Evolutionary conservation across 2,797 vertebrate species (phyloP), one percentile per base, ranked within the genome.

Genomic region (Gobio occitaniae): DNA sequence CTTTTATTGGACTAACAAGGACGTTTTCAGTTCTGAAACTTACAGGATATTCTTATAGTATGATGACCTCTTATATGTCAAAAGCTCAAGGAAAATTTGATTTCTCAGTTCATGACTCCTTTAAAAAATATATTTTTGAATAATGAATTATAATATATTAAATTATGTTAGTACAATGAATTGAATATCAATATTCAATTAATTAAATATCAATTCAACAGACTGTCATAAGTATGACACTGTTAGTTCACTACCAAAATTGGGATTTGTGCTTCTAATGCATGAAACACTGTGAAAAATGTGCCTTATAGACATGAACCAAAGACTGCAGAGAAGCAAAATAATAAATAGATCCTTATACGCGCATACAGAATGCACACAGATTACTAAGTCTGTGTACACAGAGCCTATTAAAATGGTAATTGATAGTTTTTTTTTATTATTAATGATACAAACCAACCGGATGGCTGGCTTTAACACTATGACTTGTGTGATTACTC

Each of bases 401-500:
- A 47, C 41, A 65, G 38, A 78, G 25, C 15, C 59, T 54, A 21
- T 36, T n/a, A 36, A 32, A 48, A 80, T 29, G 11, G 19, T 44
- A 66, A 79, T 6, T 29, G 19, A 66, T 52, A 25, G n/a, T 6
- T 32, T 82, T 56, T 38, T 61, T 29, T 52, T 16, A 78, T 59
- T 0, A 70, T 70, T 61, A 70, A 69, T 77, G 32, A 70, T 84
- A 84, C 50, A 47, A 36, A 17, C 44, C 15, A 65, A 68, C 15
- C 25, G 44, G 6, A 15, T 16, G 59, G 29, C 25, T 71, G 21
- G 19, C 50, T 71, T 63, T 84, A 63, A 75, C 61, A 80, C 32
- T 78, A 16, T 61, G 66, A 87, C 52, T 77, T 52, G 48, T 74
- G 25, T 63, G 52, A 78, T 82, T 86, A 78, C 72, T 76, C 29